These are phyloP conservation scores for Polia nebulosa DNA, from an alignment of 2,888 invertebrate species.

Conservation along the genomic window DNA sequence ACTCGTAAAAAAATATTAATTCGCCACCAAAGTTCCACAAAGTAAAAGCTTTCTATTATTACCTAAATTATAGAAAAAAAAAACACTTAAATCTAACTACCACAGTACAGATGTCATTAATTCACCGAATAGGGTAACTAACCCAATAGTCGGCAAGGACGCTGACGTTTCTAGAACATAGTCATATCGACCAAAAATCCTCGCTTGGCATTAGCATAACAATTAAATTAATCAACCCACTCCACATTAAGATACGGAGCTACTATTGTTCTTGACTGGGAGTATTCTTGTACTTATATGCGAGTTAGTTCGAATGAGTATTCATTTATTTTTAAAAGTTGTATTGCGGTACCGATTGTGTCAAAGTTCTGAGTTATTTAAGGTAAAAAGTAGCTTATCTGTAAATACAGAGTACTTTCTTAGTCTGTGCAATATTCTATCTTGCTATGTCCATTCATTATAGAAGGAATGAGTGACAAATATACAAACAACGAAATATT, in stretches of 20 bases:
- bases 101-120: neutral
- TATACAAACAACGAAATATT: neutral
- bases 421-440: neutral
- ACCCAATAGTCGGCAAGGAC: conserved; percentile 21
- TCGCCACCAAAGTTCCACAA: neutral
- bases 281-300: conserved; percentile 39
- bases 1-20: neutral
- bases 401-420: no score
- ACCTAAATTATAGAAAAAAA: neutral
- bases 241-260: conserved; percentile 71
- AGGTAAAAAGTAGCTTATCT: neutral
- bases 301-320: neutral
- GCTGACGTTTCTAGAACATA: conserved; percentile 59
- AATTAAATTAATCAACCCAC: conserved; percentile 86
- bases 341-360: no score
- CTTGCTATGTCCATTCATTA: neutral
- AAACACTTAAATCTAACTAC: conserved; percentile 1
- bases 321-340: conserved; percentile 1
- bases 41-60: neutral
- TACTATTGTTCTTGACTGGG: conserved; percentile 34
- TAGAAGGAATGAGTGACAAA: neutral
- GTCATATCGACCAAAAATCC: conserved; percentile 83
- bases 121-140: conserved; percentile 39
- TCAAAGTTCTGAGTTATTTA: neutral
- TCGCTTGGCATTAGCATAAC: conserved; percentile 83